Base-by-base conservation (phyloP, 2,888 invertebrate species). In the Lordiphosa andalusiaca region DNA sequence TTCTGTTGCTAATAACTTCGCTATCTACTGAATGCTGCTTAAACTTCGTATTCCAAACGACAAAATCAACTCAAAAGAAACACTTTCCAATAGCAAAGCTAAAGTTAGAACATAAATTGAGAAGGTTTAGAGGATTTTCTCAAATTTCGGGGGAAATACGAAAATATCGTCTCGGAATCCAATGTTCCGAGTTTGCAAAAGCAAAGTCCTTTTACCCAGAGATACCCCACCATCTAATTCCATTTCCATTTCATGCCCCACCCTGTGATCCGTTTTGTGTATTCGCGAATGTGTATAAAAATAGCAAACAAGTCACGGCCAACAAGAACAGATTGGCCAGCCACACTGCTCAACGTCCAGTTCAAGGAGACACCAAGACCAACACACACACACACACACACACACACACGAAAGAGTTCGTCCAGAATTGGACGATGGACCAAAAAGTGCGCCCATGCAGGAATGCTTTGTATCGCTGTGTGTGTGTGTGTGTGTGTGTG, bases 261-360 rank as follows among this genome's bases (percentile, higher is more conserved):
- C 30, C 30, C 42, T 30, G 16, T 16, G 33, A 21, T 40, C 19
- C 21, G 21, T 21, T 12, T 9, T 39, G 41, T 33, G 62, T 64
- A 63, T 63, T 56, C 65, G 44, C 65, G 39, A 50, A 40, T 38
- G 65, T 48, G 52, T 65, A 65, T 83, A 76, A 83, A 76, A 76
- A 76, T 76, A 76, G 76, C 80, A 76, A 76, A 83, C 83, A 75
- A 76, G 76, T 76, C 76, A 83, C 80, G 76, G 75, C 72, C 80
- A 74, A 46, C 50, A 66, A 52, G 35, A 51, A 66, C 19, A 19
- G 19, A 19, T 19, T 19, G 19, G 19, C 19, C 19, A 19, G 19
- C 19, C 1, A 19, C 19, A 19, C 19, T 2, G 19, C 19, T 2
- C 57, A 63, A 54, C 55, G 67, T 53, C 53, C 58, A 58, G 52